phyloP scores from a whole-genome alignment of 2,113 vertebrate genomes.

The Strigops habroptila region DNA sequence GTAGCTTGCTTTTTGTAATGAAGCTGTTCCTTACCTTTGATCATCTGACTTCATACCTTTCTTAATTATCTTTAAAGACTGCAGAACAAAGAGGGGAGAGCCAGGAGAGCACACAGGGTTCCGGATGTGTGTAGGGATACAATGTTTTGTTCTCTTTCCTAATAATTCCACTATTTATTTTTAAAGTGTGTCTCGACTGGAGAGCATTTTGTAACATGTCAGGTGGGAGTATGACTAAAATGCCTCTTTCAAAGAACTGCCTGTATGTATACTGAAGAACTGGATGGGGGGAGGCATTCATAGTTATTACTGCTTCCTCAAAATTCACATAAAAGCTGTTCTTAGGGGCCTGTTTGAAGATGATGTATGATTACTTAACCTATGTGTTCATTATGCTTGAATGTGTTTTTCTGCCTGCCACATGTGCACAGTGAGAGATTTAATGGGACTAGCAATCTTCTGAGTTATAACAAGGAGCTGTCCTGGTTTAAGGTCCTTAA shows the following conservation, averaged over 20 bases:
- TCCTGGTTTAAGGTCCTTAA: background rate
- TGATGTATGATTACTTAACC: conserved; percentile 27
- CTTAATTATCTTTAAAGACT: background rate
- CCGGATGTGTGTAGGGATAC: background rate
- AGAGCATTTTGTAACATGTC: background rate
- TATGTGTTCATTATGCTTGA: conserved; percentile 1
- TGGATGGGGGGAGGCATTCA: background rate
- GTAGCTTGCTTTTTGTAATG: background rate
- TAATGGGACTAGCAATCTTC: conserved; percentile 1
- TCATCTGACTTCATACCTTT: background rate
- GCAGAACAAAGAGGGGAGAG: background rate
- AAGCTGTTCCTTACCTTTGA: background rate
- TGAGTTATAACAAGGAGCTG: background rate
- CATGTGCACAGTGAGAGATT: background rate
- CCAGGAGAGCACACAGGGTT: background rate
- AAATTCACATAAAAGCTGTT: conserved; percentile 48
- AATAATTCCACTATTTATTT: background rate
- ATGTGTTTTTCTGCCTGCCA: conserved; percentile 37
- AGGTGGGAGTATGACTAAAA: background rate
- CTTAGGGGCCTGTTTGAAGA: conserved; percentile 9
- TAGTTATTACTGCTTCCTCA: conserved; percentile 35
- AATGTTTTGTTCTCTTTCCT: background rate
- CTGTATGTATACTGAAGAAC: background rate
- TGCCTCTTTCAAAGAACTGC: background rate
- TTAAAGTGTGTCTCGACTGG: background rate